These are phyloP conservation scores for Alces alces DNA, from an alignment of 2,113 vertebrate genomes.

Conservation along the genomic window DNA sequence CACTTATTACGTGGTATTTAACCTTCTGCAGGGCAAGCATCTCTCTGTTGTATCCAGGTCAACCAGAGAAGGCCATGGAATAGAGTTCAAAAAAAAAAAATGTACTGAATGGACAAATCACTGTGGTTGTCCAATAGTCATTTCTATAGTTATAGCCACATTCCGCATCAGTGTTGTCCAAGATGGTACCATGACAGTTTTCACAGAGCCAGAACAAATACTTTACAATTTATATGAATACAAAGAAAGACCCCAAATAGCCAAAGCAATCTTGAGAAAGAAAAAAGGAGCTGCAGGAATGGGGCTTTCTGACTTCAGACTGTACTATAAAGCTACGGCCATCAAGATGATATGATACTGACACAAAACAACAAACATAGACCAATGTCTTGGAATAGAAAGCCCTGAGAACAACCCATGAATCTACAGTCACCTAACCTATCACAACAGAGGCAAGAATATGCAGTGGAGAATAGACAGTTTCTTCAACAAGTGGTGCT, in stretches of 20 bases:
- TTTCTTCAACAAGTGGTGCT: neutral
- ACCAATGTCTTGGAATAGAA: neutral
- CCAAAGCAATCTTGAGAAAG: neutral
- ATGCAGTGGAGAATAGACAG: too few relatives aligned
- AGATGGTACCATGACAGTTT: fast-evolving
- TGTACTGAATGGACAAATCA: neutral
- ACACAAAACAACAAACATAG: neutral
- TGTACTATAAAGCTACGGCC: neutral
- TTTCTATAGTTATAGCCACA: neutral
- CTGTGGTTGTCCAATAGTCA: fast-evolving
- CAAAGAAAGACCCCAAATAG: neutral
- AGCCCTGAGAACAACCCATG: neutral
- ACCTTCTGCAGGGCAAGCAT: neutral
- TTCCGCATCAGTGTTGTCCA: too few relatives aligned
- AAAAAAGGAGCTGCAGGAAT: neutral
- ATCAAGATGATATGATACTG: fast-evolving
- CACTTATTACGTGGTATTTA: neutral
- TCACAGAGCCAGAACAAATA: neutral
- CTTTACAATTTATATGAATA: neutral
- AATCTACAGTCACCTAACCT: too few relatives aligned
- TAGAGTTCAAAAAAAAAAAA: neutral
- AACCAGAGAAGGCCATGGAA: neutral
- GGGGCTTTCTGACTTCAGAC: neutral
- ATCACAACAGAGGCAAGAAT: neutral
- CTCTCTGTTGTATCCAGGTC: neutral